Base-by-base conservation (phyloP, 2,888 invertebrate species). In the Odontocolon sp. region DNA sequence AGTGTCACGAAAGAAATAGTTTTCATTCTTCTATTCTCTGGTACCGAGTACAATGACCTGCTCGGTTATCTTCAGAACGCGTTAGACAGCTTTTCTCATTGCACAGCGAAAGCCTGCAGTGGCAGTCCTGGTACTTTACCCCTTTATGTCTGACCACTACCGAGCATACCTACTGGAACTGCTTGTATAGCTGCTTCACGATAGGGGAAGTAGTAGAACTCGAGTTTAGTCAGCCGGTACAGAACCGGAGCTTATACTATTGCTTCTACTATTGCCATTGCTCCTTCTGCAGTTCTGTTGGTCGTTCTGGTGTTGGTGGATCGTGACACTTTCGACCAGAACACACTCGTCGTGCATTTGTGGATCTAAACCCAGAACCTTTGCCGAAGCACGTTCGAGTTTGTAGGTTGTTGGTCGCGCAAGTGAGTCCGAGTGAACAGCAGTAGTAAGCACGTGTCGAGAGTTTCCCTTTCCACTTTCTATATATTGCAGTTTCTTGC, bases 341-440 rank as follows among this genome's bases (percentile, higher is more conserved):
- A 36, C 33, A 54, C 52, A 56, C 50, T 61, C 54, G 38, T 21
- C 42, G 14, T 16, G 45, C 59, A 47, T 56, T 31, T 28, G 38
- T 42, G 31, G 9, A 56, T 67, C 56, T 31, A 56, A 67, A 47
- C 47, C 61, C 42, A 40, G 18, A 64, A 64, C 54, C 54, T 71
- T 63, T 57, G 63, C 61, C 31, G 36, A 14, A 68, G 61, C 73
- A 63, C 68, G 68, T 74, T 31, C 61, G 57, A 74, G 56, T 74
- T 74, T 40, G 23, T 64, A 26, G 63, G 61, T 57, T 74, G 68
- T 74, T 64, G 63, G 63, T 56, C 52, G 59, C 54, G 47, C 36
- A 36, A 63, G 33, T 28, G 40, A 23, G 47, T 16, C n/a, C n/a
- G n/a, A 28, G 36, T 28, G n/a, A 18, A 23, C 9, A 40, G 26